phyloP scores from a whole-genome alignment of 2,888 invertebrate genomes.

The Pilophorus perplexus region DNA sequence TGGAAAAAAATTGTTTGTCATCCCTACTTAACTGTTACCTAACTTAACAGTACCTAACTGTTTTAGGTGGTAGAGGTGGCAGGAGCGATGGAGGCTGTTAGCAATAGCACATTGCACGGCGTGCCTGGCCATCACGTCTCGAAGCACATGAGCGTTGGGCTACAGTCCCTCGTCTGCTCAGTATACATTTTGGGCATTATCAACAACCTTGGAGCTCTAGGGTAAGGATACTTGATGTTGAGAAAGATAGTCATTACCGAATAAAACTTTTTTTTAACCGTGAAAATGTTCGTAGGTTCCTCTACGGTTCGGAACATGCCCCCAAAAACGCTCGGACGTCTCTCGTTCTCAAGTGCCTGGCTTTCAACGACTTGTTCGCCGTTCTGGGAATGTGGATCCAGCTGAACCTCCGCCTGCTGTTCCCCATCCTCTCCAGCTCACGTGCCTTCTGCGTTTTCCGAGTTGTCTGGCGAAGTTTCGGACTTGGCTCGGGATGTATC shows the following conservation, averaged over 20 bases:
- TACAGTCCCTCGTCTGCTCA: constrained; percentile 23
- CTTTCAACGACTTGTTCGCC: constrained; percentile 76
- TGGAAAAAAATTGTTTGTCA: no score
- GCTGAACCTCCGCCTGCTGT: constrained; percentile 59
- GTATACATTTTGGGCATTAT: constrained; percentile 60
- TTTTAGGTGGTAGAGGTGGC: constrained; percentile 1
- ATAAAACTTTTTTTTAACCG: not conserved
- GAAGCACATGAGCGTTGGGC: constrained; percentile 1
- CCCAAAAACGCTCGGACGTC: constrained; percentile 77
- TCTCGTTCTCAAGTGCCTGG: constrained; percentile 73
- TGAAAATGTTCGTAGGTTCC: constrained; percentile 55
- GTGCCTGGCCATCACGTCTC: no score
- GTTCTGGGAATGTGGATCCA: constrained; percentile 73
- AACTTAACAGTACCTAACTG: not conserved
- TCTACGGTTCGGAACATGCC: constrained; percentile 66
- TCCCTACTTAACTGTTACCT: no score
- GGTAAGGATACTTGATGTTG: not conserved
- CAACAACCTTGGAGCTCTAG: constrained; percentile 73
- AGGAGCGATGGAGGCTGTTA: constrained; percentile 17
- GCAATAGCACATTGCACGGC: constrained; percentile 15
- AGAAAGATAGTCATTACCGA: not conserved
- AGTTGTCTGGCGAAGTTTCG: constrained; percentile 76
- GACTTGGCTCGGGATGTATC: constrained; percentile 82
- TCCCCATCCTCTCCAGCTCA: constrained; percentile 51
- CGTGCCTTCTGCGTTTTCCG: constrained; percentile 62